These are phyloP conservation scores for Arrhamphus sclerolepis DNA, from an alignment of 2,797 vertebrate species.

Conservation along the genomic window DNA sequence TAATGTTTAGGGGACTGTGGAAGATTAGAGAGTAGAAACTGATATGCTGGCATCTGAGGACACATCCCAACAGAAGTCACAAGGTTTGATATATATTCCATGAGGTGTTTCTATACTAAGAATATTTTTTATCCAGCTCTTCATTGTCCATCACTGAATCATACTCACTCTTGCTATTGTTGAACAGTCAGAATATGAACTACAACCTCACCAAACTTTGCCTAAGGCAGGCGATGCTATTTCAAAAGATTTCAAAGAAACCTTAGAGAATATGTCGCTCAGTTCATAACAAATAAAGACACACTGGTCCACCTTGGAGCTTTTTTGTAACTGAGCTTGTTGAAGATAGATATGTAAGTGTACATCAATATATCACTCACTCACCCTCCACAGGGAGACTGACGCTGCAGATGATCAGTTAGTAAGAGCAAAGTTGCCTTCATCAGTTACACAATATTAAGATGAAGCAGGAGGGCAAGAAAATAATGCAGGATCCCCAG, in stretches of 20 bases:
- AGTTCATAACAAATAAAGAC: too few relatives aligned
- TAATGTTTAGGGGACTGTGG: background rate
- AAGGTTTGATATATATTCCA: slow-evolving; percentile 39
- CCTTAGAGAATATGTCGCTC: too few relatives aligned
- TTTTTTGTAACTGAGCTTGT: slow-evolving; percentile 15
- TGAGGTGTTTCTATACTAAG: slow-evolving; percentile 17
- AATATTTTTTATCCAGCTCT: slow-evolving; percentile 42
- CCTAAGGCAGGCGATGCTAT: background rate
- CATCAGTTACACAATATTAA: slow-evolving; percentile 64
- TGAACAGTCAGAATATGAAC: slow-evolving; percentile 23
- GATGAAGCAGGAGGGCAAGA: slow-evolving; percentile 47
- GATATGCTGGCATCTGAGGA: slow-evolving; percentile 15
- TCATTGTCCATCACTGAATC: slow-evolving; percentile 44
- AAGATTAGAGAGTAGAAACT: slow-evolving; percentile 6
- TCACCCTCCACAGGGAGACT: slow-evolving; percentile 9
- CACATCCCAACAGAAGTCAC: slow-evolving; percentile 27
- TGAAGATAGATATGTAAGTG: slow-evolving; percentile 28
- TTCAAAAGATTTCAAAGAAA: too few relatives aligned
- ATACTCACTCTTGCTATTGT: slow-evolving; percentile 46
- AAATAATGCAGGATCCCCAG: slow-evolving; percentile 34
- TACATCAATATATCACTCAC: slow-evolving; percentile 24
- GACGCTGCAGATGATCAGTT: slow-evolving; percentile 68
- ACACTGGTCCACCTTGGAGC: too few relatives aligned
- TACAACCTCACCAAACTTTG: slow-evolving; percentile 24
- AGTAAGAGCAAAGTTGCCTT: slow-evolving; percentile 57